Evolutionary conservation across 2,888 invertebrate species (phyloP), one percentile per base, ranked within the genome.

Genomic region (Cataglyphis rosenhaueri): DNA sequence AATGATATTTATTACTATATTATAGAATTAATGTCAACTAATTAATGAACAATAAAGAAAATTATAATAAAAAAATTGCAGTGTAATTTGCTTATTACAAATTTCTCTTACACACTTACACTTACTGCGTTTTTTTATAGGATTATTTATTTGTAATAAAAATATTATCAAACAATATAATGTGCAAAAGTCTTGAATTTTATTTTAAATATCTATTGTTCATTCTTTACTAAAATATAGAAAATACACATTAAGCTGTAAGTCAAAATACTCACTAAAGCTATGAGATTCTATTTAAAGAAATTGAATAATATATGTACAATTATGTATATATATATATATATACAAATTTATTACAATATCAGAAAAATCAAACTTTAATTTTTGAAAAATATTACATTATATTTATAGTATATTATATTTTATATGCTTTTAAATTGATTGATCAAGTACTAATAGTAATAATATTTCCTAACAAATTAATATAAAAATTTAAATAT

Each of bases 21-120:
- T 74, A 75, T 35, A n/a, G n/a, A 8, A 48, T 73, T 62, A 62
- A 73, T 75, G 48, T 65, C 35, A 48, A 62, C 15, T 74, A 48
- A 32, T 32, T 35, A 35, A 8, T 3, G 5, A 75, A 74, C n/a
- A 74, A 65, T 52, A 62, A 65, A 38, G 15, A 18, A 41, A 5
- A 9, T 25, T 3, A 15, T 41, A 41, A 61, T 18, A 44, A 74
- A 29, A 9, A 32, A 35, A 3, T 38, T 38, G 18, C 29, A 75
- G n/a, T 48, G 35, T 21, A 48, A 64, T n/a, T 35, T 35, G 4
- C 1, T 32, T 61, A 61, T n/a, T 61, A 32, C 32, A 61, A 61
- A 32, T 32, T 12, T 29, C 29, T 61, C 35, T 52, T 52, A 57
- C 10, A 57, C 21, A 55, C 32, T 61, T 32, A 65, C 35, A 64